Percentiles rank a stretch among this genome's conserved stretches.
Evolutionary conservation across 1,140 invertebrate genomes (phyloP).

Genomic region (Drosophila guanche): DNA sequence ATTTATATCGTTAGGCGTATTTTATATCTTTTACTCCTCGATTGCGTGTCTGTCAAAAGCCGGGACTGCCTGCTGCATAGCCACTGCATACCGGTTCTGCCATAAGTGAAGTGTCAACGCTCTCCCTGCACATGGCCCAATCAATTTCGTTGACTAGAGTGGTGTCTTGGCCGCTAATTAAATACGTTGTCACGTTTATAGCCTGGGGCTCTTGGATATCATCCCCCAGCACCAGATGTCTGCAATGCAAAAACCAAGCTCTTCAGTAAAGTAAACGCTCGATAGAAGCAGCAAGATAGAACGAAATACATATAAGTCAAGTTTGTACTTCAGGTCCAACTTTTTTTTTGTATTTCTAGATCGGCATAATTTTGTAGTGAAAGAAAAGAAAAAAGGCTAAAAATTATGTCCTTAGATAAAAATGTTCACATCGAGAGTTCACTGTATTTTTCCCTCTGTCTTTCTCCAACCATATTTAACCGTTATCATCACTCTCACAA

Average conservation of each 20-base stretch:
- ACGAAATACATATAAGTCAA: too few relatives aligned
- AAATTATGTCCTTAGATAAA: too few relatives aligned
- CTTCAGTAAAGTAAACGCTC: not conserved
- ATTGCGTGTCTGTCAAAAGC: conserved; percentile 36
- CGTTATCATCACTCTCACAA: conserved; percentile 53
- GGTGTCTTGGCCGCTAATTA: conserved; percentile 41
- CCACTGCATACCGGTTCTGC: not conserved
- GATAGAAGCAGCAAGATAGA: too few relatives aligned
- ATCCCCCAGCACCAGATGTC: conserved; percentile 2
- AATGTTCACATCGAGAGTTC: too few relatives aligned
- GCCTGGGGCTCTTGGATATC: not conserved
- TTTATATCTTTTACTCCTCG: conserved; percentile 43
- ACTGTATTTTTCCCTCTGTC: too few relatives aligned
- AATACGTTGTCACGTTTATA: conserved; percentile 64
- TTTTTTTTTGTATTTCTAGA: too few relatives aligned
- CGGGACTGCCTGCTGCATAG: conserved; percentile 3
- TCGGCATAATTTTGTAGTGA: too few relatives aligned
- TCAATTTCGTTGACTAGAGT: conserved; percentile 11
- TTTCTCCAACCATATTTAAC: conserved; percentile 14
- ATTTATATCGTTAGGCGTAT: conserved; percentile 28
- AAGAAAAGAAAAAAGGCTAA: too few relatives aligned
- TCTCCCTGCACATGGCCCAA: conserved; percentile 39
- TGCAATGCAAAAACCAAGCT: conserved; percentile 41
- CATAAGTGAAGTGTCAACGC: conserved; percentile 58
- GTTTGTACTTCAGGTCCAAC: too few relatives aligned